Evolutionary conservation across 2,888 invertebrate species (phyloP), one percentile per base, ranked within the genome.

Genomic region (Aelia acuminata): DNA sequence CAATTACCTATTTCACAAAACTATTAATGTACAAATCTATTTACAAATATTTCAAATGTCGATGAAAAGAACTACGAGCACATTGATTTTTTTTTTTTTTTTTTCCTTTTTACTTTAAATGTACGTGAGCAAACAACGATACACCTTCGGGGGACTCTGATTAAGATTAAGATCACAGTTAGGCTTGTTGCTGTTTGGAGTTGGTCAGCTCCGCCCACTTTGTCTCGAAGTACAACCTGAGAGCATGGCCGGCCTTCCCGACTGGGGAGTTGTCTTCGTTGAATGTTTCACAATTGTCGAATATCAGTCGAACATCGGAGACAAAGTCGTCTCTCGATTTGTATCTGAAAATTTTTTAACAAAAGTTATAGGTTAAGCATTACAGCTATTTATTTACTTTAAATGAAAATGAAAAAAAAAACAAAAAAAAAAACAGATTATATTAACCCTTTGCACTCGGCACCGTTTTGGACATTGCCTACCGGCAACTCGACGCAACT

Each of bases 181-280:
- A 89, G 20, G 85, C 85, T 57, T 87, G 80, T 48, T 89, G 87
- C n/a, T n/a, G n/a, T 84, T 90, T 90, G 53, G 90, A 89, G 87
- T 89, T 90, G n/a, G 89, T 90, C 75, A 95, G 93, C 92, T 97
- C 96, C 90, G 95, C 94, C 98, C 98, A 98, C 88, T 97, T 95
- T 89, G 95, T 94, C 92, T 98, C 97, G 92, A 99, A 99, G 94
- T 97, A 98, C 92, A 96, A 96, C 48, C 98, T 93, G 96, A 99
- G 96, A 91, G 95, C 95, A 92, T 98, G 98, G 0, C 99, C 99
- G 22, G 99, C 98, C 91, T 98, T 96, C 3, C 99, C 99, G 80
- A 99, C 98, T 0, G 98, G 98, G 91, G 98, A 98, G 93, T 99
- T 98, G 92, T 99, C 99, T 92, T 99, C 99, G 93, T 99, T 99